Base-by-base conservation (phyloP, 2,888 invertebrate species). In the Drosophila helvetica region DNA sequence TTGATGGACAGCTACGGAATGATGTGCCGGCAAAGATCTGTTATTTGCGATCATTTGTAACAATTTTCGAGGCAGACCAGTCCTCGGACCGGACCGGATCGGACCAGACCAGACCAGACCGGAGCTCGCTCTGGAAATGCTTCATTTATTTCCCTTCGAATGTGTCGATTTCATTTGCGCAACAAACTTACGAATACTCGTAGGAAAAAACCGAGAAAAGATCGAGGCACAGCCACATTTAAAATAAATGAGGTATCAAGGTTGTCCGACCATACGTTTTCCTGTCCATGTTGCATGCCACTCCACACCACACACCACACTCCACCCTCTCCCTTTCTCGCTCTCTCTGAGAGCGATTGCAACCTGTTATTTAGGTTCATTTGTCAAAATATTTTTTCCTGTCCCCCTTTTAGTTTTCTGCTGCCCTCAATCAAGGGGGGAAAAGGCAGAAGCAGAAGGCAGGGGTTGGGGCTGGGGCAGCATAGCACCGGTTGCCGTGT, bases 331-430 rank as follows among this genome's bases (percentile, higher is more conserved):
- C 62, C 5, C 77, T 33, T 43, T 33, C 42, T 27, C 47, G 15
- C 19, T 19, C 17, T 45, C 53, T 56, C 62, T 77, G 68, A 72
- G 77, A 86, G 86, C 86, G 87, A 88, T 80, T 90, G 89, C 91
- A 92, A 92, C 92, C 92, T 92, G 92, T 92, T 92, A 92, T 92
- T 92, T 92, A 86, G 90, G 83, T 91, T 92, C 92, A 92, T 92
- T 92, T 92, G 92, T 92, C 92, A 92, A 92, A 92, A 90, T 91
- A 90, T 89, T 80, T 89, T 69, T 88, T 88, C 88, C 76, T 79
- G 78, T 86, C 62, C 78, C 85, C 83, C 83, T 65, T 64, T 54
- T 75, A 25, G 7, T 61, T 72, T 59, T 51, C 50, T 63, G 30
- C 33, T 57, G 48, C 63, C 53, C 74, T 88, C 73, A 65, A 86